A percentile compares a stretch with the other conserved stretches of the same genome.
These are phyloP conservation scores for Avahi laniger DNA, from an alignment of 2,797 vertebrate species.

Conservation along the genomic window DNA sequence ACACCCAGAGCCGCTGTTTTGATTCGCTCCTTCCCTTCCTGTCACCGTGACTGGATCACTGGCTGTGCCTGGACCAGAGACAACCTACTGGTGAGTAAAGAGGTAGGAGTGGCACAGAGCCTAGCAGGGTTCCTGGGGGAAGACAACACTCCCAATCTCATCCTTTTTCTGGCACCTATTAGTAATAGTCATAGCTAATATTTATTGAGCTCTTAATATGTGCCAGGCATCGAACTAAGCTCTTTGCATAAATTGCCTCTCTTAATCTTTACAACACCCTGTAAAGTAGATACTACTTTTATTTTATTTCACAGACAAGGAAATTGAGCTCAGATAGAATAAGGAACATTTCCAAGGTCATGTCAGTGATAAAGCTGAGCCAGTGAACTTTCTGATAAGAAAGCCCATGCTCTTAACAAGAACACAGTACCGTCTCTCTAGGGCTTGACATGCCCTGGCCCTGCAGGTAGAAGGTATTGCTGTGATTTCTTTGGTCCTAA, in stretches of 20 bases:
- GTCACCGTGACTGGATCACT: conserved; percentile 93
- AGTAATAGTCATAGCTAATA: background rate
- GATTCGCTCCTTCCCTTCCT: conserved; percentile 82
- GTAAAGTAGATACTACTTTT: background rate
- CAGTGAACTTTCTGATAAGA: background rate
- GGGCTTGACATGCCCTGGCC: background rate
- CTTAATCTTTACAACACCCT: background rate
- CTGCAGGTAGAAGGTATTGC: background rate
- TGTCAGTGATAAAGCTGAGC: background rate
- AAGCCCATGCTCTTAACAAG: background rate
- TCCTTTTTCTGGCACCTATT: background rate
- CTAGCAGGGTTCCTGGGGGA: background rate
- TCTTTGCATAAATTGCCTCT: background rate
- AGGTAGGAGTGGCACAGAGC: background rate
- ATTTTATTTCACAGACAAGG: background rate
- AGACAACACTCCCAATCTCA: background rate
- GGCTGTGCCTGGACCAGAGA: conserved; percentile 88
- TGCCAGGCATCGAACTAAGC: background rate
- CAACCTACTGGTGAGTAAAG: conserved; percentile 82
- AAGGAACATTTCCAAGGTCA: background rate
- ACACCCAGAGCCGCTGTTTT: conserved; percentile 71
- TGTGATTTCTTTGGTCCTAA: conserved; percentile 29
- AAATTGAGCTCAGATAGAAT: conserved; percentile 13
- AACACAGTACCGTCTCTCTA: background rate
- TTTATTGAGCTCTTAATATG: background rate